Evolutionary conservation across 2,113 vertebrate genomes (phyloP).

Genomic region (Pangasianodon hypophthalmus): DNA sequence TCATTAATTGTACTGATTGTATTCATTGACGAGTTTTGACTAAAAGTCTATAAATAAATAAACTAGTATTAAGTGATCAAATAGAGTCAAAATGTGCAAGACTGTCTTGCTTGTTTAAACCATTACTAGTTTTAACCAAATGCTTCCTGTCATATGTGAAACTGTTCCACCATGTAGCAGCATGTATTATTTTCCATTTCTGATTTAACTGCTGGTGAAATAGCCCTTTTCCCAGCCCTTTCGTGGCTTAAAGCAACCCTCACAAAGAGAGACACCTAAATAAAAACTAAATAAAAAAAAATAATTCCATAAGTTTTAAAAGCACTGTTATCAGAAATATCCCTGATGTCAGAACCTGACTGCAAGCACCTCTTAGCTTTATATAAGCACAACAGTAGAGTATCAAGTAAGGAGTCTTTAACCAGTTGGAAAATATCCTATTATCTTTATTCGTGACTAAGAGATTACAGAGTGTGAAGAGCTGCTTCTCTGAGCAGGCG

Average conservation of each 20-base stretch:
- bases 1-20: not conserved
- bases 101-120: not conserved
- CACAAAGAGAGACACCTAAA: not conserved
- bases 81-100: not conserved
- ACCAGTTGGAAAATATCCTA: constrained; percentile 31
- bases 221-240: not conserved
- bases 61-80: not conserved
- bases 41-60: not conserved
- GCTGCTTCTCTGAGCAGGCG: constrained; percentile 9
- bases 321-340: not conserved
- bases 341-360: not conserved
- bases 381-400: not conserved
- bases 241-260: not conserved
- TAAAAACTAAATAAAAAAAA: not conserved
- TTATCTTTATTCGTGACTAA: constrained; percentile 20
- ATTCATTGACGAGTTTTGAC: not conserved
- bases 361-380: not conserved
- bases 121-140: not conserved
- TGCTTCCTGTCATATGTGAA: not conserved
- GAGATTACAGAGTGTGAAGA: constrained; percentile 12
- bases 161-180: not conserved
- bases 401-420: not conserved
- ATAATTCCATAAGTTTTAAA: too few species aligned
- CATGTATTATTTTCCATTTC: not conserved
- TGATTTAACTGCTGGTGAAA: not conserved